Conservation (phyloP, 2,797 vertebrate genomes). For the Neosilurus mollespiculum region DNA sequence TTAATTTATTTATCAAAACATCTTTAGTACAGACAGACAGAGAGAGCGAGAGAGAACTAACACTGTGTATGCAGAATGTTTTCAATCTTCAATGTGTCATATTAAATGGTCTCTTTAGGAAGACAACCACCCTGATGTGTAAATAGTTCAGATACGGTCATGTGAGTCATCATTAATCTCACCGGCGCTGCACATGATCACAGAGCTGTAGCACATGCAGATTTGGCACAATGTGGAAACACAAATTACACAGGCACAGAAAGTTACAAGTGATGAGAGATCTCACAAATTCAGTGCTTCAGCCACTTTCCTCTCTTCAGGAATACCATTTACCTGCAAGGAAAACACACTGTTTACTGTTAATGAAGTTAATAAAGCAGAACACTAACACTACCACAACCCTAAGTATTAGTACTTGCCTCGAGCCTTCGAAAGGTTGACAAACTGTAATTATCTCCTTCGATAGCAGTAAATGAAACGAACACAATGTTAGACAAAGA, state of each 20-base stretch:
- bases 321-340: conserved; percentile 98
- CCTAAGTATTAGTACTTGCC: conserved; percentile 80
- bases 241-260: conserved; percentile 1
- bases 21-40: conserved; percentile 57
- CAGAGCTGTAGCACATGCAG: conserved; percentile 61
- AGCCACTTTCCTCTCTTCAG: conserved; percentile 96
- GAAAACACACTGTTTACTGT: background rate
- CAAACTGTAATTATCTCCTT: conserved; percentile 98
- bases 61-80: background rate
- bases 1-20: conserved; percentile 57
- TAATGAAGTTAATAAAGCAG: background rate
- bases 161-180: conserved; percentile 39
- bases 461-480: conserved; percentile 89
- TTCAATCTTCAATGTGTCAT: background rate
- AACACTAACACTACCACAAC: conserved; percentile 9
- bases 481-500: conserved; percentile 62
- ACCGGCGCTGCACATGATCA: conserved; percentile 40
- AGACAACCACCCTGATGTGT: background rate
- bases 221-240: conserved; percentile 63
- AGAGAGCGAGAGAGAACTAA: conserved; percentile 46
- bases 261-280: background rate
- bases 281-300: conserved; percentile 92
- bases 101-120: conserved; percentile 43
- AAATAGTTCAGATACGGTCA: conserved; percentile 10
- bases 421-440: conserved; percentile 98